These are phyloP conservation scores for Subanguina moxae DNA, from an alignment of 1,140 invertebrate species.

Conservation along the genomic window DNA sequence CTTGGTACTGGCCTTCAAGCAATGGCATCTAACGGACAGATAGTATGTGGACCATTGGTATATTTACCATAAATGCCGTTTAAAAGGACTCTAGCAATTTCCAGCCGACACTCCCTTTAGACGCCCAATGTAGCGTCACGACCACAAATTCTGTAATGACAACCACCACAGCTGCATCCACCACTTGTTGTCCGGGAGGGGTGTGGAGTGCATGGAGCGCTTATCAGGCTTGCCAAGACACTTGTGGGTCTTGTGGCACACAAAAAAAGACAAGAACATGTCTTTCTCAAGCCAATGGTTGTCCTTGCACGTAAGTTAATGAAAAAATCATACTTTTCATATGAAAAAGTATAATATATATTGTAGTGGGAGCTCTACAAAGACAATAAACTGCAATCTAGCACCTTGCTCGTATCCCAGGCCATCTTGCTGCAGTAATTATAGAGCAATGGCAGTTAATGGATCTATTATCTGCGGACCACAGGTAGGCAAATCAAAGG, in stretches of 20 bases:
- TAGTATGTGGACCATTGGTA: neutral
- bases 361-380: neutral
- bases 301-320: neutral
- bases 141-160: neutral
- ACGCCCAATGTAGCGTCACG: too few species aligned
- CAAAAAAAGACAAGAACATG: neutral
- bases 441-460: neutral
- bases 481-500: neutral
- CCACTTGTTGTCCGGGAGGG: neutral
- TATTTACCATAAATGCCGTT: too few species aligned
- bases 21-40: neutral
- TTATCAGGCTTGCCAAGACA: neutral
- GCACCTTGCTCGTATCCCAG: neutral
- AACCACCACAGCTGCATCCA: neutral
- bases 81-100: too few species aligned
- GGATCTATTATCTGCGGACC: neutral
- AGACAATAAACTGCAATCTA: neutral
- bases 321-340: neutral
- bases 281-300: neutral
- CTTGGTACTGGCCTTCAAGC: neutral
- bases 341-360: too few species aligned
- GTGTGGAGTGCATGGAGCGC: neutral
- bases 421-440: neutral
- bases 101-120: too few species aligned
- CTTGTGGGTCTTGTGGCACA: slow-evolving; percentile 1